Percentiles rank a stretch among this genome's conserved stretches.
These are phyloP conservation scores for Phenganax stokvisi DNA, from an alignment of 92 coral and sea anemone species.

Conservation along the genomic window DNA sequence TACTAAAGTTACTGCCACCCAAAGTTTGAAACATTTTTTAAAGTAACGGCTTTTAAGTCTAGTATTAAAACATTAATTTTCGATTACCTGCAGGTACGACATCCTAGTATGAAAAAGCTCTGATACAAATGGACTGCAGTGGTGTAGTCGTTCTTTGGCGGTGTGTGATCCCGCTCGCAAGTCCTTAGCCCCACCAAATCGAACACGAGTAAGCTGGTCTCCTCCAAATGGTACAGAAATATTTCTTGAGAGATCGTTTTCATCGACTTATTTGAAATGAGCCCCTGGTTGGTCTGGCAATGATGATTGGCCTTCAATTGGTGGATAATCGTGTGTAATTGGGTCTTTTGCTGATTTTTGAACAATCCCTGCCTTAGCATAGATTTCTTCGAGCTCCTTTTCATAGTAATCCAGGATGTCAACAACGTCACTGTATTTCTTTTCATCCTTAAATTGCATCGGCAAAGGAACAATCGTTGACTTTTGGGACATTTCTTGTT, in stretches of 20 bases:
- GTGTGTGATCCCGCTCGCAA: conserved; percentile 45
- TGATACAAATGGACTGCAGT: conserved; percentile 11
- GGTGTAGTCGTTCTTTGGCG: conserved; percentile 49
- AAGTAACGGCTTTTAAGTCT: no score
- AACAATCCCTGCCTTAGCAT: conserved; percentile 4
- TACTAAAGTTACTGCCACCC: no score
- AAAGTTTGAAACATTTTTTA: no score
- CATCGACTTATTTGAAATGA: conserved; percentile 19
- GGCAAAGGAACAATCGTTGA: conserved; percentile 50
- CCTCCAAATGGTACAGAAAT: conserved; percentile 54
- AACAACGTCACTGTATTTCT: conserved; percentile 46
- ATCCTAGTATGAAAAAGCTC: neutral
- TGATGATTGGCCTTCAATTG: conserved; percentile 7
- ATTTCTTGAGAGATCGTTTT: conserved; percentile 42
- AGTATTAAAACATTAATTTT: no score
- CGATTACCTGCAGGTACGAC: neutral
- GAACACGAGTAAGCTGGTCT: conserved; percentile 50
- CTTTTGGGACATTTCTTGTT: conserved; percentile 38
- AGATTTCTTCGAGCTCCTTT: conserved; percentile 13
- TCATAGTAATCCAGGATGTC: conserved; percentile 41
- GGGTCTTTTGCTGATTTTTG: neutral
- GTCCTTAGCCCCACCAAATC: conserved; percentile 54
- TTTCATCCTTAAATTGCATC: conserved; percentile 51
- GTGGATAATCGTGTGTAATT: neutral
- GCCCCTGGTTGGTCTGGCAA: conserved; percentile 37